Evolutionary conservation across 2,113 vertebrate genomes (phyloP).

Genomic region (Sarotherodon lohbergeri): DNA sequence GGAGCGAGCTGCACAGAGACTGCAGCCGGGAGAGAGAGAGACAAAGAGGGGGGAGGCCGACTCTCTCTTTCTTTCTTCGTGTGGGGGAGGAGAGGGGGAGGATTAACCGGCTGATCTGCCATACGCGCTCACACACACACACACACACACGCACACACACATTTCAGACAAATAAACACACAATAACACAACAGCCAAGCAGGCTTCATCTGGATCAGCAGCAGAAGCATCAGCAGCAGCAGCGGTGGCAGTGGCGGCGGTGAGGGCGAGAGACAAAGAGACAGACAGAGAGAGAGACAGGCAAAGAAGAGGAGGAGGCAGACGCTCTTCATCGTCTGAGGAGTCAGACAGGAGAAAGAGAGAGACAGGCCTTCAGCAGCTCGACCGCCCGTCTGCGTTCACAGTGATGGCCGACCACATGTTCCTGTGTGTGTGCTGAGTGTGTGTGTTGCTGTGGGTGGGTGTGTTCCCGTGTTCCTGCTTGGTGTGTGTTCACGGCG

Average conservation of each 20-base stretch:
- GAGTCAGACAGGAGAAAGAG: background rate
- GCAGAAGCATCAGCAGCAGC: background rate
- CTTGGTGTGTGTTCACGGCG: background rate
- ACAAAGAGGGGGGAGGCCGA: slow-evolving; percentile 45
- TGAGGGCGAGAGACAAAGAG: background rate
- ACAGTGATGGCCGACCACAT: slow-evolving; percentile 59
- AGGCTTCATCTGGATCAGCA: slow-evolving; percentile 17
- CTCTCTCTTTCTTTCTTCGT: slow-evolving; percentile 44
- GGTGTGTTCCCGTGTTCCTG: slow-evolving; percentile 35
- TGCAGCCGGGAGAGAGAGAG: slow-evolving; percentile 27
- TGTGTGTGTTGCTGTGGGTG: slow-evolving; percentile 23
- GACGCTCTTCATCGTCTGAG: background rate
- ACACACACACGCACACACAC: background rate
- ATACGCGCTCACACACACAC: slow-evolving; percentile 16
- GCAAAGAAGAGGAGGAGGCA: background rate
- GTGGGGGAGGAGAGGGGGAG: slow-evolving; percentile 59
- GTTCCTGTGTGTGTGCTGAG: slow-evolving; percentile 28
- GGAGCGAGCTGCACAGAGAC: slow-evolving; percentile 38
- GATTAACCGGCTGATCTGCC: slow-evolving; percentile 59
- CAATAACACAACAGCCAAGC: background rate
- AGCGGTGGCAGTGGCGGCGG: background rate
- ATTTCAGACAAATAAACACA: background rate
- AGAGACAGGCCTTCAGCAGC: slow-evolving; percentile 15
- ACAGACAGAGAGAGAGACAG: background rate
- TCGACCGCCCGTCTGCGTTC: background rate